Percentiles rank a stretch among this genome's conserved stretches.
These are phyloP conservation scores for Apis dorsata DNA, from an alignment of 1,140 invertebrate species.

Conservation along the genomic window DNA sequence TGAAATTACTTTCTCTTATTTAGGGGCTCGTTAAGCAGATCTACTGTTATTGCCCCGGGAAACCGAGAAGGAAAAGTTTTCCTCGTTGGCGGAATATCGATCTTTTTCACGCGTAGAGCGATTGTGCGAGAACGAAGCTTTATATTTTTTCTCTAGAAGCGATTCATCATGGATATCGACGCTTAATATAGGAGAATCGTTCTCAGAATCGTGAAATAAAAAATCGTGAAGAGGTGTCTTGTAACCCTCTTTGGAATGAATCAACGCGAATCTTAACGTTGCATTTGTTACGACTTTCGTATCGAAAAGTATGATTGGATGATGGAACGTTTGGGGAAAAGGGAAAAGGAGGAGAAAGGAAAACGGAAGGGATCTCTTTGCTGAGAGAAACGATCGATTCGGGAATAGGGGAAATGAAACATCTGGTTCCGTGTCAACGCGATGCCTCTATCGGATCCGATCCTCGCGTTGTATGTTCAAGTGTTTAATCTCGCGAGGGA, in stretches of 20 bases:
- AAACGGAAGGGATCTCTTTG: neutral
- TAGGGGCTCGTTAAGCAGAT: constrained; percentile 79
- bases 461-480: constrained; percentile 33
- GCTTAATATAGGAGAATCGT: too few relatives aligned
- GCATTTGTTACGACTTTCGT: too few relatives aligned
- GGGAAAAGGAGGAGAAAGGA: too few relatives aligned
- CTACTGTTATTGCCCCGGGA: constrained; percentile 78
- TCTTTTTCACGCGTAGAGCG: neutral
- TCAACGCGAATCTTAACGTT: too few relatives aligned
- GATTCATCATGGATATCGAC: too few relatives aligned
- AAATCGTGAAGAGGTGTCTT: too few relatives aligned
- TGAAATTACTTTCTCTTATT: constrained; percentile 80
- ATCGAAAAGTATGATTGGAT: too few relatives aligned
- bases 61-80: constrained; percentile 60
- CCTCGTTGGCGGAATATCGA: neutral
- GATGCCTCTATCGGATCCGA: neutral
- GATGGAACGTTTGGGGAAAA: too few relatives aligned
- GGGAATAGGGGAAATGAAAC: neutral
- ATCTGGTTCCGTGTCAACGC: constrained; percentile 13
- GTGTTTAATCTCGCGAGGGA: constrained; percentile 18
- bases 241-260: neutral
- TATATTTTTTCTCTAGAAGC: too few relatives aligned
- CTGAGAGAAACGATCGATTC: neutral
- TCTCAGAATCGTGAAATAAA: neutral
- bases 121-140: too few relatives aligned